Evolutionary conservation across 2,113 vertebrate genomes (phyloP).

Genomic region (Chamaea fasciata): DNA sequence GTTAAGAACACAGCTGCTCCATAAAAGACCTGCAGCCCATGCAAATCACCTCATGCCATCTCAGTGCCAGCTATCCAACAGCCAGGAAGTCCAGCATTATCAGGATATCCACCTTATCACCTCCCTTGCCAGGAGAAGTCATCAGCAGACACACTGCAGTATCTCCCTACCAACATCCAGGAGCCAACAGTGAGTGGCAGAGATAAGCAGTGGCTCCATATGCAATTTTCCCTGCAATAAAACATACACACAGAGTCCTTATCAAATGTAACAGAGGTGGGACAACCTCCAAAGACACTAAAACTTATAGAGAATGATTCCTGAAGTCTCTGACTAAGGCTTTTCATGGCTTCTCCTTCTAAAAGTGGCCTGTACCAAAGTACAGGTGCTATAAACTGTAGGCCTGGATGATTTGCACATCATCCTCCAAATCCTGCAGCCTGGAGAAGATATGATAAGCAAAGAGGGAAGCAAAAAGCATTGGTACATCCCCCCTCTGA

Average conservation of each 20-base stretch:
- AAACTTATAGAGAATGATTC: neutral
- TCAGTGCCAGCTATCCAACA: neutral
- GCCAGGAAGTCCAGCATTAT: neutral
- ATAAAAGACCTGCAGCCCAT: neutral
- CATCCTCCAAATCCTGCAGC: neutral
- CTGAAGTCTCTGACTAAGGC: neutral
- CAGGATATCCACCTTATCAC: neutral
- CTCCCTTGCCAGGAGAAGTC: neutral
- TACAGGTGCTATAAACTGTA: neutral
- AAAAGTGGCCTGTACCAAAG: neutral
- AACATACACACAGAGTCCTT: neutral
- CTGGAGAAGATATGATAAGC: neutral
- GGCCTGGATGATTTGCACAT: neutral
- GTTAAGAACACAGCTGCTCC: neutral
- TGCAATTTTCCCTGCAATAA: neutral
- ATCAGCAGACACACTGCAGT: neutral
- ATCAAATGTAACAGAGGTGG: neutral
- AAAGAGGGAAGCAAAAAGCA: neutral
- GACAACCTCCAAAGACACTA: neutral
- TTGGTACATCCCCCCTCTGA: neutral
- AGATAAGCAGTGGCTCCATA: neutral
- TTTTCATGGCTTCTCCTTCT: neutral
- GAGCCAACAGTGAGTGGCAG: neutral
- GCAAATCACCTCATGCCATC: neutral
- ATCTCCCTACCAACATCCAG: neutral